phyloP scores from a whole-genome alignment of 2,113 vertebrate species.

The Hyaena hyaena region DNA sequence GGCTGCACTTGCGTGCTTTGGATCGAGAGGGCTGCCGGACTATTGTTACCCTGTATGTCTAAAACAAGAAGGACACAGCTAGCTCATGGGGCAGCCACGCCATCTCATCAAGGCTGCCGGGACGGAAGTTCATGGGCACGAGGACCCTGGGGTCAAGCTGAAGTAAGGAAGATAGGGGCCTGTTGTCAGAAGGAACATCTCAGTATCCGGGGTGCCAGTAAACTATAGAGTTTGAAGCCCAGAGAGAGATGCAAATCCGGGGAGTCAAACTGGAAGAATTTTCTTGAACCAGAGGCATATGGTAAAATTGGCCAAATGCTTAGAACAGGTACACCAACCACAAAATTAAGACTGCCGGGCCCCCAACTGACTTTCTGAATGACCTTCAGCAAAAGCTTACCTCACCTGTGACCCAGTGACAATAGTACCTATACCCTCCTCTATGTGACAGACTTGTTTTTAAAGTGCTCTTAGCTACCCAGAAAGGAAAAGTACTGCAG shows the following conservation, averaged over 20 bases:
- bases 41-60: background rate
- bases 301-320: background rate
- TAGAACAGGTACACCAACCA: background rate
- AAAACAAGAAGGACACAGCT: background rate
- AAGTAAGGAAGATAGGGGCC: background rate
- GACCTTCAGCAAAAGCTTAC: background rate
- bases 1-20: background rate
- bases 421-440: background rate
- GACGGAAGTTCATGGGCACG: background rate
- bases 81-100: fast-evolving
- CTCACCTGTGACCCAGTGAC: background rate
- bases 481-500: background rate
- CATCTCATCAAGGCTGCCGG: background rate
- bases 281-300: background rate
- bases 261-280: background rate
- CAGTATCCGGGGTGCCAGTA: background rate
- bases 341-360: background rate
- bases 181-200: background rate
- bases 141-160: background rate
- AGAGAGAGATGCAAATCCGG: background rate
- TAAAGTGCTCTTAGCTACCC: background rate
- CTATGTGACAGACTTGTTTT: constrained; percentile 12
- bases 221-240: background rate
- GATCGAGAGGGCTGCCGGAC: background rate
- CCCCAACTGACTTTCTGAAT: background rate